Evolutionary conservation across 2,113 vertebrate species (phyloP), one percentile per base, ranked within the genome.

Genomic region (Ceratotherium simum): DNA sequence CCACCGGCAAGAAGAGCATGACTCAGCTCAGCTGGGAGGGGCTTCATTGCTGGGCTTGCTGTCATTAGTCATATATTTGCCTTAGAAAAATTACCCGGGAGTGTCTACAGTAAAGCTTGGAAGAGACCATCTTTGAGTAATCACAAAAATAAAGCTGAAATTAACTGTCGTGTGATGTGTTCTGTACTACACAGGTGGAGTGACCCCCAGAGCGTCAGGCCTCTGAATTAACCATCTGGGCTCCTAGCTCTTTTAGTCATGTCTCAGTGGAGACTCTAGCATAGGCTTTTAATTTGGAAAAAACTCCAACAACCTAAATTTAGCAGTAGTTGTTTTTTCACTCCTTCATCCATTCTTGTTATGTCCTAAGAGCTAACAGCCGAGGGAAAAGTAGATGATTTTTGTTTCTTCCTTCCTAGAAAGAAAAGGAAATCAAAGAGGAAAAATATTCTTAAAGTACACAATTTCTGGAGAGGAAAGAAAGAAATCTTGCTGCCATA

Each of bases 361-460:
- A 20, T 80, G 31, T 80, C 70, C 67, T 76, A 80, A 88, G 60
- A 95, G 36, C 80, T 94, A 70, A 86, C 27, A 23, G 54, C 17
- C 76, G 33, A 73, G 29, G 64, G 39, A 48, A 80, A 85, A n/a
- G 36, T 82, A 36, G 33, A 46, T 65, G 20, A 21, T 70, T 42
- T 65, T 79, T 95, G 42, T 29, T 27, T 91, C 54, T 90, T 83
- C 8, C 62, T 93, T 80, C 58, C 39, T 11, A 83, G 81, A 78
- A 75, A 95, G 39, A 75, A 95, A 80, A 56, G 75, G 29, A 95
- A 86, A 76, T 70, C 17, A 89, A n/a, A 89, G 27, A 72, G 54
- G n/a, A 90, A 85, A 75, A 39, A 33, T n/a, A 64, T 31, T 76
- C 46, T 65, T 83, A 27, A 39, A 21, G 78, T 39, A 54, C 12